Evolutionary conservation across 2,113 vertebrate species (phyloP).

Genomic region (Gymnorhina tibicen): DNA sequence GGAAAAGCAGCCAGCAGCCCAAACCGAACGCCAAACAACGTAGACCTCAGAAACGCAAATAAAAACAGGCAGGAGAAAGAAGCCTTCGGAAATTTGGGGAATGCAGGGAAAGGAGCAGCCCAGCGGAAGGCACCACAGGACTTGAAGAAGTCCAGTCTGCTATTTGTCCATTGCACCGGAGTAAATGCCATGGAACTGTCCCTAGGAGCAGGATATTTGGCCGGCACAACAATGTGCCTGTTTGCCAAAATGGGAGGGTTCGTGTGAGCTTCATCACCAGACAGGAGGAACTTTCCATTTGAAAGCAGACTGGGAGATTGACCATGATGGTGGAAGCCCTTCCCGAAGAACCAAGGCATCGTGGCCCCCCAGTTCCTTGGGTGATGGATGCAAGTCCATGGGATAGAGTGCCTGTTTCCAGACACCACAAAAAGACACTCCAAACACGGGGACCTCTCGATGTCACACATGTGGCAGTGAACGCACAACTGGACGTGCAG

Average conservation of each 20-base stretch:
- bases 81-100: slow-evolving; percentile 53
- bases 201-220: slow-evolving; percentile 28
- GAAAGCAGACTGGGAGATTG: background rate
- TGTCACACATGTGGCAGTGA: background rate
- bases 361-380: background rate
- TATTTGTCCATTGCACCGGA: slow-evolving; percentile 38
- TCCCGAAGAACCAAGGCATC: background rate
- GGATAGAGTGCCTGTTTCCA: background rate
- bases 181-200: slow-evolving; percentile 24
- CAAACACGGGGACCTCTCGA: background rate
- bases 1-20: slow-evolving; percentile 68
- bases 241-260: background rate
- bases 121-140: slow-evolving; percentile 52
- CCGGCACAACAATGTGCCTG: background rate
- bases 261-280: background rate
- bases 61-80: slow-evolving; percentile 67
- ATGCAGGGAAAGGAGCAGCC: slow-evolving; percentile 8
- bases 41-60: slow-evolving; percentile 70
- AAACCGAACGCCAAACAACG: slow-evolving; percentile 56
- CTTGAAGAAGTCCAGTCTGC: slow-evolving; percentile 32
- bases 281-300: background rate
- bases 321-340: background rate
- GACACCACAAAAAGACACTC: background rate
- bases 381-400: background rate
- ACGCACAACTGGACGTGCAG: background rate